These are phyloP conservation scores for Anolis apletophallus DNA, from an alignment of 2,797 vertebrate genomes.

Conservation along the genomic window DNA sequence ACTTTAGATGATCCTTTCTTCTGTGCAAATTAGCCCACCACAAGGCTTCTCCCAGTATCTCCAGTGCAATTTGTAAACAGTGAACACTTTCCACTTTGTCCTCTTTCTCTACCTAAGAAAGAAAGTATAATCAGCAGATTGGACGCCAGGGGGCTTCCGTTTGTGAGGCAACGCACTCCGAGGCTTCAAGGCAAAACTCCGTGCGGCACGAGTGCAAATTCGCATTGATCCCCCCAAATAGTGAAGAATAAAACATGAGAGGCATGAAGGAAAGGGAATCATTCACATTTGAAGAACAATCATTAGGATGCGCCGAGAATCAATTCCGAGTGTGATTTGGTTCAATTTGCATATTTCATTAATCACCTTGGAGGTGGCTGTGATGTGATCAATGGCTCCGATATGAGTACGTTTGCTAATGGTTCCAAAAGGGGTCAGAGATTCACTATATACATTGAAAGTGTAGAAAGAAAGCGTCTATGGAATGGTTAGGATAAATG, in stretches of 20 bases:
- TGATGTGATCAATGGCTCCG: slow-evolving; percentile 24
- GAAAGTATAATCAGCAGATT: slow-evolving; percentile 18
- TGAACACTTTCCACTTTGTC: neutral
- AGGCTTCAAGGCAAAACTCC: slow-evolving; percentile 15
- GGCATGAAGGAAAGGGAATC: slow-evolving; percentile 4
- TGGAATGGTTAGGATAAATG: slow-evolving; percentile 8
- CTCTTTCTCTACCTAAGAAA: neutral
- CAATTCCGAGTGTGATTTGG: slow-evolving; percentile 22
- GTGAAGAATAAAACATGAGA: slow-evolving; percentile 6
- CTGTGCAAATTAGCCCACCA: slow-evolving; percentile 5
- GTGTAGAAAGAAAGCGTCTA: neutral
- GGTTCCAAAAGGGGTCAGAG: slow-evolving; percentile 18
- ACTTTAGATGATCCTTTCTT: neutral
- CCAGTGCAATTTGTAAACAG: neutral
- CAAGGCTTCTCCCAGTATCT: neutral
- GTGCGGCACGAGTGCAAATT: slow-evolving; percentile 15
- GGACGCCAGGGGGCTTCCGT: neutral
- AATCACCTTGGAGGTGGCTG: slow-evolving; percentile 19
- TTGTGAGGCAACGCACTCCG: slow-evolving; percentile 23
- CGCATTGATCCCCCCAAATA: slow-evolving; percentile 11
- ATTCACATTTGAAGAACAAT: slow-evolving; percentile 35
- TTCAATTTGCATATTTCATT: slow-evolving; percentile 43
- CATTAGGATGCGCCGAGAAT: slow-evolving; percentile 29
- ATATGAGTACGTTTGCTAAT: slow-evolving; percentile 34
- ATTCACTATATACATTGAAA: neutral